A percentile compares a stretch with the other conserved stretches of the same genome.
These are phyloP conservation scores for Cynoglossus semilaevis DNA, from an alignment of 2,113 vertebrate species.

Conservation along the genomic window DNA sequence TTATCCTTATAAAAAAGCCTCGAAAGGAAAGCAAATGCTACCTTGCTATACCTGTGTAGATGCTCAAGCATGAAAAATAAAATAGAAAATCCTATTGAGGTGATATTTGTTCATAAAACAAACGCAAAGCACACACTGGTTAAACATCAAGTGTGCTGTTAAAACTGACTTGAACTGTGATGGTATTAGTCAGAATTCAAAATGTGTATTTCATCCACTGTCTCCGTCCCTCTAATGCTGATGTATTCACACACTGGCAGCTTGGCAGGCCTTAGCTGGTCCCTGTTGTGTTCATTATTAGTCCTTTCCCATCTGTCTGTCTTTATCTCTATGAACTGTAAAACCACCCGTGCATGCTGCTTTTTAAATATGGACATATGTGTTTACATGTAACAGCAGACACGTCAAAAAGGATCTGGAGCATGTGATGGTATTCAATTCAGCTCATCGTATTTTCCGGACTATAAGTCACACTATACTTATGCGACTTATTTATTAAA, in stretches of 20 bases:
- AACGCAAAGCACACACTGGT: slow-evolving; percentile 31
- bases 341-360: slow-evolving; percentile 3
- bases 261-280: slow-evolving; percentile 43
- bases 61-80: too few relatives aligned
- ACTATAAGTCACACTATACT: too few relatives aligned
- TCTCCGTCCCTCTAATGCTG: slow-evolving; percentile 27
- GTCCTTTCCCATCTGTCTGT: slow-evolving; percentile 40
- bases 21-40: too few relatives aligned
- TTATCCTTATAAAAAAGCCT: too few relatives aligned
- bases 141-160: slow-evolving; percentile 33
- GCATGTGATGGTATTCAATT: not conserved
- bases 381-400: not conserved
- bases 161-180: slow-evolving; percentile 27
- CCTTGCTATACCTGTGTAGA: too few relatives aligned
- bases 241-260: slow-evolving; percentile 26
- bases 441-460: not conserved
- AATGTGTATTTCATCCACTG: slow-evolving; percentile 33
- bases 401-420: slow-evolving; percentile 6
- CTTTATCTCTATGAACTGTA: slow-evolving; percentile 15
- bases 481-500: too few relatives aligned
- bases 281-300: slow-evolving; percentile 56
- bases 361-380: not conserved
- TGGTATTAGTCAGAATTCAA: slow-evolving; percentile 39
- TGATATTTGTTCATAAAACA: slow-evolving; percentile 37
- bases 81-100: too few relatives aligned